Base-by-base conservation (phyloP, 2,888 invertebrate genomes). In the Dolomedes plantarius region DNA sequence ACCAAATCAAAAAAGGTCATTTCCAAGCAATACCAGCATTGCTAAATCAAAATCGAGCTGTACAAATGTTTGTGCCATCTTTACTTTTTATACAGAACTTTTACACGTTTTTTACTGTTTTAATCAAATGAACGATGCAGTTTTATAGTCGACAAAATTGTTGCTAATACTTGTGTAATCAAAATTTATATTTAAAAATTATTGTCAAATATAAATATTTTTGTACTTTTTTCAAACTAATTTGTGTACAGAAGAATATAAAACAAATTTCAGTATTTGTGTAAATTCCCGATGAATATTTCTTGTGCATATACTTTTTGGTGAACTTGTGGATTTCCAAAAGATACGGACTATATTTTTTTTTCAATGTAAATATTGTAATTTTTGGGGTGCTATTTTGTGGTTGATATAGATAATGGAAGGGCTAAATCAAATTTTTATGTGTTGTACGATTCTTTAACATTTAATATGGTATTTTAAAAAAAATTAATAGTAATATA, bases 61-160 rank as follows among this genome's bases (percentile, higher is more conserved):
- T 77, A 83, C 83, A 83, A 77, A 69, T 29, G 27, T 39, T 16
- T 68, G 83, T 83, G 83, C 77, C 77, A 83, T 83, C 32, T 83
- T 83, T n/a, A n/a, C n/a, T n/a, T 83, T 77, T 83, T 83, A 77
- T 83, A 83, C 77, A 83, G 27, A n/a, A 19, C 29, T 29, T 77
- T 73, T 72, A 76, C 46, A 46, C 32, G n/a, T 68, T 41, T 79
- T 65, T 7, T 50, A 56, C 19, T 39, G 23, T 29, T 75, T 81
- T 68, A 77, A 83, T 73, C 65, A 46, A 71, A 77, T n/a, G 2
- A 16, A 23, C 29, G 32, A 19, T 36, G 64, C 32, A 74, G 62
- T 74, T 41, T 65, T 71, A 71, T 56, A 23, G 23, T 6, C 46
- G 16, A 13, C 46, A 46, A 62, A 27, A 27, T 7, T 0, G 27